Percentiles rank a stretch among this genome's conserved stretches.
phyloP scores from a whole-genome alignment of 1,140 invertebrate species.

The Copidosoma floridanum region DNA sequence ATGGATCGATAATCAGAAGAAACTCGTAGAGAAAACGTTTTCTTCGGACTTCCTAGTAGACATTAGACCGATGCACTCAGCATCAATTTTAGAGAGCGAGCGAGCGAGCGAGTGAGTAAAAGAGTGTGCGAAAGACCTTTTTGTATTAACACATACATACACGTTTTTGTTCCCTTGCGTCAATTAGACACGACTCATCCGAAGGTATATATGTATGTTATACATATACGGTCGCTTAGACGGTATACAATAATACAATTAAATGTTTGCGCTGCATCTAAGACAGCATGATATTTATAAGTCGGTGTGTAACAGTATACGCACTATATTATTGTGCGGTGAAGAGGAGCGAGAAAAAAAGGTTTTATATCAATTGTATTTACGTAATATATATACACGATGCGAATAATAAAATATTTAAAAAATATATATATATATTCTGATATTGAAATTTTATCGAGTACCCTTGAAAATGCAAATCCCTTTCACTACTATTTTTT shows the following conservation, averaged over 20 bases:
- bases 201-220: neutral
- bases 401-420: neutral
- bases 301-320: conserved; percentile 25
- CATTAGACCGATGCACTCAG: too few species aligned
- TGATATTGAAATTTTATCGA: too few species aligned
- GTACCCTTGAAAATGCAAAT: too few species aligned
- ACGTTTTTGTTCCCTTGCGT: conserved; percentile 6
- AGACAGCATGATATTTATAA: conserved; percentile 25
- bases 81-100: too few species aligned
- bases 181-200: conserved; percentile 19
- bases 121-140: too few species aligned
- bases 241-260: neutral
- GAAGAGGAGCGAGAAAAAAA: conserved; percentile 32
- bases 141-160: too few species aligned
- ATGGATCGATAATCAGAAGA: neutral
- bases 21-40: neutral
- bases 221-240: neutral
- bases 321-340: conserved; percentile 36
- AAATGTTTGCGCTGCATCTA: neutral
- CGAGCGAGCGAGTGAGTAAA: too few species aligned
- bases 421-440: too few species aligned
- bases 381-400: conserved; percentile 33
- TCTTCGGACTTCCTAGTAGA: too few species aligned
- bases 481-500: too few species aligned
- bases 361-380: conserved; percentile 47